Evolutionary conservation across 2,888 invertebrate genomes (phyloP).

Genomic region (Polyommatus iphigenia): DNA sequence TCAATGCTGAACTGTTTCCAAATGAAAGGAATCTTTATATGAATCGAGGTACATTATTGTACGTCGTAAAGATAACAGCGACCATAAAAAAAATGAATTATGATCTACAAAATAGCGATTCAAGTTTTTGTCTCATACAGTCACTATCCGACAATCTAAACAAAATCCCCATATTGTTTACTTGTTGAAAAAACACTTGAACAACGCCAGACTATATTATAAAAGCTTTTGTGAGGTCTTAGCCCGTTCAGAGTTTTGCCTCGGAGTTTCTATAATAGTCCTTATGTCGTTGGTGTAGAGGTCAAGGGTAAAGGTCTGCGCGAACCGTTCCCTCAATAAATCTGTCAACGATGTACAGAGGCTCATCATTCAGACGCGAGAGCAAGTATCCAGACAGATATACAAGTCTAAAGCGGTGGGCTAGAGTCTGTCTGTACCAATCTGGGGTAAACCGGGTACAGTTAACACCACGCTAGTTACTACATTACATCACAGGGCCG

Average conservation of each 20-base stretch:
- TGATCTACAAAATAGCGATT: slow-evolving; percentile 1
- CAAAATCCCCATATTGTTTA: slow-evolving; percentile 20
- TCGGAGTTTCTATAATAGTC: neutral
- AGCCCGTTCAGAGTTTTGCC: neutral
- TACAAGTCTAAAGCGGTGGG: too few relatives aligned
- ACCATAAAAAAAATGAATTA: slow-evolving; percentile 19
- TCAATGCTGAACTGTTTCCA: neutral
- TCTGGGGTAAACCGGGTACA: too few relatives aligned
- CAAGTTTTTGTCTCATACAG: slow-evolving; percentile 20
- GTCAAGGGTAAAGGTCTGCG: neutral
- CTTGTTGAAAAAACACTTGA: neutral
- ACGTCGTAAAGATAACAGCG: neutral
- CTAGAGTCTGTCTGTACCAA: too few relatives aligned
- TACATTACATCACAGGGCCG: too few relatives aligned
- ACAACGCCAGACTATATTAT: slow-evolving; percentile 5
- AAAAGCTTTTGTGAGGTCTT: slow-evolving; percentile 37
- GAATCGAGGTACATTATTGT: neutral
- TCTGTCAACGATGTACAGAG: slow-evolving; percentile 53
- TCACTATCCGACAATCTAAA: slow-evolving; percentile 6
- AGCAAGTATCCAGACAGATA: neutral
- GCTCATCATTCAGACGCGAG: slow-evolving; percentile 44
- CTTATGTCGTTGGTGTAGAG: neutral
- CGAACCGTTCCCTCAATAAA: slow-evolving; percentile 36
- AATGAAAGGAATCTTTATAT: neutral
- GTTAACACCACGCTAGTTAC: too few relatives aligned